Evolutionary conservation across 2,113 vertebrate species (phyloP), one percentile per base, ranked within the genome.

Genomic region (Chiloscyllium plagiosum): DNA sequence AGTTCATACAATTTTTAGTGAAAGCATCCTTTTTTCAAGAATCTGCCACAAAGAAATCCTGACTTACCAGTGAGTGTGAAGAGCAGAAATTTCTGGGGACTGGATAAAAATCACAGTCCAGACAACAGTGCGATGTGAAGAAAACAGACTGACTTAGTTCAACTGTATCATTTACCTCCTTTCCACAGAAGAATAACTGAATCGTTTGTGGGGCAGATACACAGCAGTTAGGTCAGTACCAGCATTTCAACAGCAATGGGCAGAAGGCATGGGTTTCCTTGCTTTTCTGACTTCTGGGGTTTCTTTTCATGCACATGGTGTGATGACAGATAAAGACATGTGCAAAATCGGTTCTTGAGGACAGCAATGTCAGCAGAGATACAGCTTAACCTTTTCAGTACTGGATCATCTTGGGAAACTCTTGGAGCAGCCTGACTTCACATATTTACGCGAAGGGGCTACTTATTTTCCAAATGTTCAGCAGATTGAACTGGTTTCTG

Each of bases 281-380:
- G 80, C 85, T 96, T 96, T 52, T 42, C 95, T 89, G 95, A 52
- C 65, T 90, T 90, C 95, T 96, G 80, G n/a, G 83, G 85, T 70
- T 96, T 96, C 95, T 85, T 85, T 95, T 85, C 80, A 85, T 95
- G 52, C 65, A 86, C 78, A 37, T 85, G 80, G 80, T 86, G 95
- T 65, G 95, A 80, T 95, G 80, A 95, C 76, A 95, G 95, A 95
- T 95, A 95, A 95, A 83, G 80, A 85, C 80, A 85, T 80, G 95
- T 80, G 80, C 76, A 95, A 85, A 86, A 86, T 42, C 95, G 96
- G 96, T 96, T 96, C 96, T 17, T 37, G 76, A 96, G 96, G 96
- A 97, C 96, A 97, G 97, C 96, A 96, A 97, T 97, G 96, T 96
- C 96, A 96, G 94, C 22, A 90, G 96, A 97, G 95, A 96, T 97